A percentile compares a stretch with the other conserved stretches of the same genome.
These are phyloP conservation scores for Ictalurus punctatus DNA, from an alignment of 2,113 vertebrate genomes.

Conservation along the genomic window DNA sequence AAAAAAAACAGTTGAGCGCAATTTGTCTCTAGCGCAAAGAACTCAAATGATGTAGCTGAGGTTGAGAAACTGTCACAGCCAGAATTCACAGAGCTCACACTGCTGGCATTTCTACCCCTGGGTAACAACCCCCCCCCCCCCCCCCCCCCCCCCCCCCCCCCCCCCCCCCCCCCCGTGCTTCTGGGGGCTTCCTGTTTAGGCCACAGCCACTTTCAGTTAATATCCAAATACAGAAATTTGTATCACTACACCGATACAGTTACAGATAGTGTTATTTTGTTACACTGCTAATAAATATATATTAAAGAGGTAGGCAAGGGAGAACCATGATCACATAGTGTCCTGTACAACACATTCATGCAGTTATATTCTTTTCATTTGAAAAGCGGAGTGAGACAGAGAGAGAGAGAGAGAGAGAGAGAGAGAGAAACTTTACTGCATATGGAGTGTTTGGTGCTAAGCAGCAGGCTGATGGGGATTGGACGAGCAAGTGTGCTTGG, in stretches of 20 bases:
- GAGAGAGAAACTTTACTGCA: slow-evolving; percentile 94
- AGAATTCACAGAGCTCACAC: background rate
- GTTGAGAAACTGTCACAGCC: background rate
- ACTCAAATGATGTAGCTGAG: background rate
- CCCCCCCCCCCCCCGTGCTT: background rate
- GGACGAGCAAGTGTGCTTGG: slow-evolving; percentile 73
- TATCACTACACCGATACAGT: background rate
- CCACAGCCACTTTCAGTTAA: background rate
- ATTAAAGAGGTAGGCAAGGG: background rate
- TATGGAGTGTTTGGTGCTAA: slow-evolving; percentile 99
- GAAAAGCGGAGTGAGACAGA: slow-evolving; percentile 42
- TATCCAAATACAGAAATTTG: background rate
- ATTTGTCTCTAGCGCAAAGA: background rate
- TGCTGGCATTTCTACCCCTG: background rate
- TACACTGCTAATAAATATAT: background rate
- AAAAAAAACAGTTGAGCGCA: background rate
- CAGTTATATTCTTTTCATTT: slow-evolving; percentile 41
- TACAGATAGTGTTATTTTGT: background rate
- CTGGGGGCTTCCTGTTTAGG: background rate
- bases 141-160: too few relatives aligned
- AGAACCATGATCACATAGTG: background rate
- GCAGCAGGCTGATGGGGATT: slow-evolving; percentile 99
- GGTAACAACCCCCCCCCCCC: too few relatives aligned
- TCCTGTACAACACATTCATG: slow-evolving; percentile 4
- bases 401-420: slow-evolving; percentile 43